A percentile compares a stretch with the other conserved stretches of the same genome.
Conservation (phyloP, 1,140 invertebrate genomes). For the Propsilocerus akamusi region DNA sequence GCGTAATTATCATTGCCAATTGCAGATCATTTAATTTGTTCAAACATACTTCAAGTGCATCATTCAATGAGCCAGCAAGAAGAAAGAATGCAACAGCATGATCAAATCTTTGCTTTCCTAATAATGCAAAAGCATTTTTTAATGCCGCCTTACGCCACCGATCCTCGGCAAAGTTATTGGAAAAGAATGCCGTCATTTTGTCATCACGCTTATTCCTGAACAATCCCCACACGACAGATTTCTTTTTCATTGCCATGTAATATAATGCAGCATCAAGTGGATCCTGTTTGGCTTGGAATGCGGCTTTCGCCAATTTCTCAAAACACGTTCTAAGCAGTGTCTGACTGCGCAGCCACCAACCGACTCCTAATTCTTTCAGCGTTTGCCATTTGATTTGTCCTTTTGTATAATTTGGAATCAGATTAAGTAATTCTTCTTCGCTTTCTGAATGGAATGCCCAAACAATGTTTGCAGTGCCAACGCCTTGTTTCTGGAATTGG, state of each 20-base stretch:
- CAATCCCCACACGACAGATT: constrained; percentile 88
- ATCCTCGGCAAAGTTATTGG: constrained; percentile 85
- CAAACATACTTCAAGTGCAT: constrained; percentile 80
- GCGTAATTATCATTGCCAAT: constrained; percentile 81
- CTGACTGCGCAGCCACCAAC: constrained; percentile 91
- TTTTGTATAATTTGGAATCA: constrained; percentile 78
- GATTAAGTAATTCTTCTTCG: constrained; percentile 80
- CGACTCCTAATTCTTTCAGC: constrained; percentile 77
- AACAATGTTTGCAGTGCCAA: constrained; percentile 83
- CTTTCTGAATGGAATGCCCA: constrained; percentile 99
- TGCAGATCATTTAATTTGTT: constrained; percentile 91
- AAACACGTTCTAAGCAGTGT: constrained; percentile 65
- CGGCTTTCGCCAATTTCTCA: constrained; percentile 85
- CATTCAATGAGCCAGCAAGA: constrained; percentile 77
- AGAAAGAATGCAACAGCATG: constrained; percentile 92
- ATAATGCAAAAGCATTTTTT: constrained; percentile 91
- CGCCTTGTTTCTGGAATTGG: constrained; percentile 71
- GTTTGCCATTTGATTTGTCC: constrained; percentile 77
- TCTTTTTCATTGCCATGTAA: constrained; percentile 98
- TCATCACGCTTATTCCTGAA: constrained; percentile 77
- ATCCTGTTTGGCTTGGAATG: constrained; percentile 78
- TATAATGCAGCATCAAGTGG: constrained; percentile 95
- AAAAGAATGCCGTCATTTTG: constrained; percentile 88
- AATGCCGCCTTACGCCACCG: constrained; percentile 90
- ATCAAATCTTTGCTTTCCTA: constrained; percentile 89